Conservation (phyloP, 2,113 vertebrate genomes). For the Nesospiza acunhae region DNA sequence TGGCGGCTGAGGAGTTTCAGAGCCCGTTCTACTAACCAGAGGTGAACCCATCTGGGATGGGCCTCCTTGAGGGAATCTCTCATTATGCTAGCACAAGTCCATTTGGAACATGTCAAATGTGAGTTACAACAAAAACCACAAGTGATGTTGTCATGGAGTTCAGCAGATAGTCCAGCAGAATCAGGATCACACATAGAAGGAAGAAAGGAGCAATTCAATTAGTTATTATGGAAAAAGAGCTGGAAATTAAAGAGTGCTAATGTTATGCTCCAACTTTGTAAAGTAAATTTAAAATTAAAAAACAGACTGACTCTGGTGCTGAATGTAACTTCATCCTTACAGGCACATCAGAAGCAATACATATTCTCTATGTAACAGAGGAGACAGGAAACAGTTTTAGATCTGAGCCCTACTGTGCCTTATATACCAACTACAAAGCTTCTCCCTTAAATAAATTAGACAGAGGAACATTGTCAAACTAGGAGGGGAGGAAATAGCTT, state of each 20-base stretch:
- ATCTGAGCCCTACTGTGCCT: background rate
- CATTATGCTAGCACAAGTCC: conserved; percentile 88
- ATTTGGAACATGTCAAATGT: conserved; percentile 73
- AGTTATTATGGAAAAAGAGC: conserved; percentile 78
- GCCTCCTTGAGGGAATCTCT: conserved; percentile 88
- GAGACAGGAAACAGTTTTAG: background rate
- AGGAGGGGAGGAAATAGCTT: background rate
- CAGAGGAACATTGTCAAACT: background rate
- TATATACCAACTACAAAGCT: background rate
- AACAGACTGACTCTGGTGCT: background rate
- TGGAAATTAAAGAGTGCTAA: conserved; percentile 73
- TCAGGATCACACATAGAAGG: conserved; percentile 85
- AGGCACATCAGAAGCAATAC: background rate
- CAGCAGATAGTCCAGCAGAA: conserved; percentile 84
- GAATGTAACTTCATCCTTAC: background rate
- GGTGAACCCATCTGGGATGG: conserved; percentile 85
- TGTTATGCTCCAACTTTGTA: conserved; percentile 58
- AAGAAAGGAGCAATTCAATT: conserved; percentile 90
- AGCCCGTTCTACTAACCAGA: conserved; percentile 85
- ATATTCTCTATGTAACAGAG: background rate
- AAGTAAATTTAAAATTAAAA: background rate
- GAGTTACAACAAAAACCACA: conserved; percentile 78
- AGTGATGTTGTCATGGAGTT: conserved; percentile 82
- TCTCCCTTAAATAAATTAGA: background rate
- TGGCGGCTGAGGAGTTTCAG: conserved; percentile 87